Conservation (phyloP, 2,797 vertebrate genomes). For the Sparidentex hasta region DNA sequence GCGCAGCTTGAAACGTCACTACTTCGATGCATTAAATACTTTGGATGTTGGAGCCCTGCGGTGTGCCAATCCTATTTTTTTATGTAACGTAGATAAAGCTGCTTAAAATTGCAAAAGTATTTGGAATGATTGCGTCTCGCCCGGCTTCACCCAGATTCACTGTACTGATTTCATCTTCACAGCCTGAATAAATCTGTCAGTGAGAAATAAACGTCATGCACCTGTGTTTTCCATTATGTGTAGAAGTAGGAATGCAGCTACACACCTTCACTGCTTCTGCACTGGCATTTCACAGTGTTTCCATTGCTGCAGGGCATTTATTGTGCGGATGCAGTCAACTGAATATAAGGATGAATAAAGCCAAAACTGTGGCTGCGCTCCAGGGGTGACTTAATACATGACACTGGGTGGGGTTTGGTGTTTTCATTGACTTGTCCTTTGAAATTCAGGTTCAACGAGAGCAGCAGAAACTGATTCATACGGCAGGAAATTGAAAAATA, state of each 20-base stretch:
- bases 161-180: slow-evolving; percentile 21
- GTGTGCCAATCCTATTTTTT: no score
- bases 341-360: slow-evolving; percentile 30
- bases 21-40: no score
- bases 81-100: neutral
- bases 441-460: slow-evolving; percentile 14
- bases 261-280: slow-evolving; percentile 24
- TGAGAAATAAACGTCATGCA: slow-evolving; percentile 3
- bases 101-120: slow-evolving; percentile 19
- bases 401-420: slow-evolving; percentile 16
- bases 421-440: slow-evolving; percentile 31
- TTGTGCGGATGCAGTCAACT: slow-evolving; percentile 1
- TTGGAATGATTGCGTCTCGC: neutral
- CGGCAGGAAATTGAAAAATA: neutral
- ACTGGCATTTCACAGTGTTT: slow-evolving; percentile 32
- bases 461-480: slow-evolving; percentile 3
- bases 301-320: slow-evolving; percentile 34
- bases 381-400: slow-evolving; percentile 48
- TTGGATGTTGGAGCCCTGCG: no score
- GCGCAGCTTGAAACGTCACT: no score
- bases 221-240: slow-evolving; percentile 61
- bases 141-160: neutral
- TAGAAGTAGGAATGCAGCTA: slow-evolving; percentile 51
- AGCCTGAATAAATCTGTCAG: slow-evolving; percentile 47
- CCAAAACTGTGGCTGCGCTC: slow-evolving; percentile 14